phyloP scores from a whole-genome alignment of 2,888 invertebrate genomes.

The Cordilura impudica region DNA sequence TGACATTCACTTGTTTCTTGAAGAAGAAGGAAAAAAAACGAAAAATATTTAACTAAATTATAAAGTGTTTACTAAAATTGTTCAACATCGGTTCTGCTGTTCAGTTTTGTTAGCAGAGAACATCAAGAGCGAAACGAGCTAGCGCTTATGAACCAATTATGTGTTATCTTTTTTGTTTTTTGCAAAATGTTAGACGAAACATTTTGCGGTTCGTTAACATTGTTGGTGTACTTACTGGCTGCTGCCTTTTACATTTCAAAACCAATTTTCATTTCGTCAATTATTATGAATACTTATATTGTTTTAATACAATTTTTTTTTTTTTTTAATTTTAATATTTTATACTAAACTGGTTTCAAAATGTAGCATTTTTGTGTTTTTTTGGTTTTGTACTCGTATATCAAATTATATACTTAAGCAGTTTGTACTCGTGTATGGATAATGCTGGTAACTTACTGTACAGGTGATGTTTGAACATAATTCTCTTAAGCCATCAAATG shows the following conservation, averaged over 20 bases:
- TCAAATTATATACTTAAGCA: conserved; percentile 33
- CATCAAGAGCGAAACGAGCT: conserved; percentile 16
- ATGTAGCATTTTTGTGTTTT: background rate
- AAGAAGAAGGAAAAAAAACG: background rate
- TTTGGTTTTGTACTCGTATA: no score
- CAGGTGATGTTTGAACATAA: conserved; percentile 33
- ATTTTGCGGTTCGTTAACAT: background rate
- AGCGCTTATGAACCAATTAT: conserved; percentile 53
- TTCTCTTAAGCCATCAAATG: conserved; percentile 22
- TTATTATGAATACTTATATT: no score
- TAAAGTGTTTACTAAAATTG: conserved; percentile 48
- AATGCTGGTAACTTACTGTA: conserved; percentile 1
- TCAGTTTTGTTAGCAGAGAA: background rate
- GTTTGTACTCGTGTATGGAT: background rate
- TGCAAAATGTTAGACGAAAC: background rate
- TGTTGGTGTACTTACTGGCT: no score
- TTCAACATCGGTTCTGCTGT: conserved; percentile 4
- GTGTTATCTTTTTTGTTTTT: conserved; percentile 20
- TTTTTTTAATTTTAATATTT: no score
- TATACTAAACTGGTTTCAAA: background rate
- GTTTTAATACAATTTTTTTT: background rate
- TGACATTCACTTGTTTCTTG: conserved; percentile 41
- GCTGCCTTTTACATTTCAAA: background rate
- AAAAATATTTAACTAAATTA: conserved; percentile 17
- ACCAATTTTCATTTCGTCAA: background rate